Evolutionary conservation across 1,140 invertebrate species (phyloP).

Genomic region (Dendrolimus punctatus): DNA sequence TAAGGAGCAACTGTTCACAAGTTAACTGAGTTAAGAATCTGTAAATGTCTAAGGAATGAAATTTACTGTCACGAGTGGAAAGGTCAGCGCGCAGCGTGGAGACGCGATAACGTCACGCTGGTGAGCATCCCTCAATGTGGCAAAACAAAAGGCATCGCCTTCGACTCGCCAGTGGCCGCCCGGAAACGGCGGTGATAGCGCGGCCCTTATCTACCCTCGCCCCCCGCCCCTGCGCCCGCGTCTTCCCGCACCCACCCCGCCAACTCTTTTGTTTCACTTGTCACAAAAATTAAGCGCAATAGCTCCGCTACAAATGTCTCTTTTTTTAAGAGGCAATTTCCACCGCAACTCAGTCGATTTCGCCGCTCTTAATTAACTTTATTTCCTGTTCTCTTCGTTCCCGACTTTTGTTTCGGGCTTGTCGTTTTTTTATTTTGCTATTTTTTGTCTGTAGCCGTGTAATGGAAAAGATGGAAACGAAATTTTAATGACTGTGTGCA

Average conservation of each 20-base stretch:
- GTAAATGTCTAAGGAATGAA: constrained; percentile 59
- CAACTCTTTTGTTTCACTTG: constrained; percentile 71
- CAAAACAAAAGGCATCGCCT: constrained; percentile 66
- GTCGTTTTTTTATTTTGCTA: constrained; percentile 59
- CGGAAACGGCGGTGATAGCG: constrained; percentile 58
- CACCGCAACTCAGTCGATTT: constrained; percentile 71
- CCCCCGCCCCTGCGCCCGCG: constrained; percentile 23
- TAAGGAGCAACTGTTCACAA: no score
- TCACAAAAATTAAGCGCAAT: constrained; percentile 71
- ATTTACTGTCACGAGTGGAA: constrained; percentile 61
- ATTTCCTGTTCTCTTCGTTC: constrained; percentile 68
- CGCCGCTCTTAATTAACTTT: constrained; percentile 71
- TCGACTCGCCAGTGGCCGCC: constrained; percentile 58
- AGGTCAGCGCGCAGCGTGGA: constrained; percentile 51
- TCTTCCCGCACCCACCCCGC: constrained; percentile 32
- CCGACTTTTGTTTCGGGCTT: constrained; percentile 63
- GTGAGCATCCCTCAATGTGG: constrained; percentile 62
- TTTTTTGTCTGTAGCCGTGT: constrained; percentile 68
- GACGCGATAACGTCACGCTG: constrained; percentile 63
- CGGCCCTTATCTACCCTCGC: constrained; percentile 55
- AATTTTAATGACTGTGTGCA: constrained; percentile 67
- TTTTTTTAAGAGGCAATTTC: constrained; percentile 70
- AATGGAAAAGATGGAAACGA: constrained; percentile 71
- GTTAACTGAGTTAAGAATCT: constrained; percentile 7
- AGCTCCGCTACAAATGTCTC: constrained; percentile 69